phyloP scores from a whole-genome alignment of 1,140 invertebrate species.

The Oncopeltus fasciatus region DNA sequence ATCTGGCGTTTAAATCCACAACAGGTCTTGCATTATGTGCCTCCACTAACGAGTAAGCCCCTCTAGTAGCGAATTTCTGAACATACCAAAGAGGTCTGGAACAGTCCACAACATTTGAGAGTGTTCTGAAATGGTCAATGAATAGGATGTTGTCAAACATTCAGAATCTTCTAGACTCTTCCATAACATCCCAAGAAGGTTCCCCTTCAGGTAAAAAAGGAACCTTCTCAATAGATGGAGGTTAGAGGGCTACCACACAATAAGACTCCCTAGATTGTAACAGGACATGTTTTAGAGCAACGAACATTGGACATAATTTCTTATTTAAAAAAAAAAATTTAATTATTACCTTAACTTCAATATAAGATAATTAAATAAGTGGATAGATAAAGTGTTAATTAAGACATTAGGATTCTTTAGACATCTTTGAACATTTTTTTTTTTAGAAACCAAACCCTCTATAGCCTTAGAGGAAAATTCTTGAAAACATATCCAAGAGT shows the following conservation, averaged over 20 bases:
- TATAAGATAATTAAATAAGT: too few species aligned
- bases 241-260: not conserved
- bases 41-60: not conserved
- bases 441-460: too few species aligned
- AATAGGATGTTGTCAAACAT: not conserved
- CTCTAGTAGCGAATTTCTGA: not conserved
- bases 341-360: too few species aligned
- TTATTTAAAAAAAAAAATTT: too few species aligned
- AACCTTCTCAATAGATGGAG: not conserved
- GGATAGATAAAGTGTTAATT: too few species aligned
- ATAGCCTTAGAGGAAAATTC: too few species aligned
- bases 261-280: not conserved
- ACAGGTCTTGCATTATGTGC: not conserved
- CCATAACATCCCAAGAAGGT: not conserved
- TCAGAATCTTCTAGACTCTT: not conserved
- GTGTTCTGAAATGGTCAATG: not conserved
- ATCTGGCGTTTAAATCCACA: not conserved
- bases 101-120: not conserved
- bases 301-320: not conserved
- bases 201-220: not conserved
- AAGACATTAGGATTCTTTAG: too few species aligned
- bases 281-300: not conserved
- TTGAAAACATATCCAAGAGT: too few species aligned
- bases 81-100: not conserved
- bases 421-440: too few species aligned